Evolutionary conservation across 2,113 vertebrate species (phyloP).

Genomic region (Elanus axillaris): DNA sequence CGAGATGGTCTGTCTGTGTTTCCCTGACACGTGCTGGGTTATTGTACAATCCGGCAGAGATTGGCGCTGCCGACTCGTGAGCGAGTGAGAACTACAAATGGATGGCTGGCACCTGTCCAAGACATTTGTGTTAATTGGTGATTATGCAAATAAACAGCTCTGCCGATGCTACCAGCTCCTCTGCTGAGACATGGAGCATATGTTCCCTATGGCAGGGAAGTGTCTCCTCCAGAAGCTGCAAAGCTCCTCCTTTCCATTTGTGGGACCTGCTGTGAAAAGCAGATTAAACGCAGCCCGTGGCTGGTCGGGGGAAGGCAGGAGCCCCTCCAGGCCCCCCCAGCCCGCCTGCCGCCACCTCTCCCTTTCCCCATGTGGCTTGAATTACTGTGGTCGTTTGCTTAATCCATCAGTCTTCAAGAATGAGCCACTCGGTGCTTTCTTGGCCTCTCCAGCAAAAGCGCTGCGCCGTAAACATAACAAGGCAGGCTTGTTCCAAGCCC

Average conservation of each 20-base stretch:
- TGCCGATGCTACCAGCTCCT: background rate
- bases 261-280: background rate
- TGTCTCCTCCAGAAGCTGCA: background rate
- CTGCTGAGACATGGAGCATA: fast-evolving
- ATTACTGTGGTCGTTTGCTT: conserved; percentile 32
- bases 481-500: conserved; percentile 21
- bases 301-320: background rate
- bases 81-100: background rate
- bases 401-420: conserved; percentile 8
- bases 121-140: background rate
- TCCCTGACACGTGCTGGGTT: background rate
- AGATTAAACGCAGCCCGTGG: background rate
- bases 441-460: background rate
- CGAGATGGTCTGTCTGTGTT: fast-evolving
- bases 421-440: background rate
- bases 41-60: background rate
- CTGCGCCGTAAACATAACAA: conserved; percentile 19
- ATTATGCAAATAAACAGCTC: conserved; percentile 31
- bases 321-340: background rate
- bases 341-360: background rate
- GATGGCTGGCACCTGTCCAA: background rate
- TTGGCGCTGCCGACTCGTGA: background rate
- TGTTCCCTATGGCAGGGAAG: background rate
- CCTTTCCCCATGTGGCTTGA: conserved; percentile 22
- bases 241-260: background rate